Conservation (phyloP, 2,888 invertebrate genomes). For the Drosophila setosimentum region DNA sequence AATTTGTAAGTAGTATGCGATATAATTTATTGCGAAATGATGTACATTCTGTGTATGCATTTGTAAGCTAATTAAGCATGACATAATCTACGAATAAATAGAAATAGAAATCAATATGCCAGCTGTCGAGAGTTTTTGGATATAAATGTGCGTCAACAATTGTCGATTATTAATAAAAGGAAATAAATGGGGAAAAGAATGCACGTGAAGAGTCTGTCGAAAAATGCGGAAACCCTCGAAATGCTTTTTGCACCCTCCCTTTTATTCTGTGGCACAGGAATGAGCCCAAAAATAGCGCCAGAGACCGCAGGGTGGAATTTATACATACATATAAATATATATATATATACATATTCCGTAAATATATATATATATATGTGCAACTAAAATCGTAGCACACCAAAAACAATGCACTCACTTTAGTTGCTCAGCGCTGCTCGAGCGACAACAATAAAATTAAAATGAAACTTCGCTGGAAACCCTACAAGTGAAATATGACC, state of each 20-base stretch:
- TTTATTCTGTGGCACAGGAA: slow-evolving; percentile 5
- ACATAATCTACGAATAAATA: slow-evolving; percentile 31
- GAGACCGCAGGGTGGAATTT: slow-evolving; percentile 62
- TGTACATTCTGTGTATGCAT: slow-evolving; percentile 10
- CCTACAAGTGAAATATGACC: slow-evolving; percentile 84
- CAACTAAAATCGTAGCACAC: slow-evolving; percentile 42
- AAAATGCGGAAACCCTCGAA: slow-evolving; percentile 61
- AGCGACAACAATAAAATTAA: slow-evolving; percentile 75
- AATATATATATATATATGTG: slow-evolving; percentile 14
- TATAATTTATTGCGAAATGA: slow-evolving; percentile 2
- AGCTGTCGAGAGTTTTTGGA: slow-evolving; percentile 35
- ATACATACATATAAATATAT: background rate
- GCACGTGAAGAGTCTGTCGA: slow-evolving; percentile 31
- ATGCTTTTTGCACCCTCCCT: slow-evolving; percentile 44
- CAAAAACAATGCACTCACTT: slow-evolving; percentile 56
- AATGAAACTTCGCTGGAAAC: slow-evolving; percentile 83
- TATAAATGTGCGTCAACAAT: slow-evolving; percentile 31
- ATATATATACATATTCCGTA: background rate
- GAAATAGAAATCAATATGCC: slow-evolving; percentile 41
- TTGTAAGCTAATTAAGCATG: slow-evolving; percentile 39
- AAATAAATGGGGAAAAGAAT: slow-evolving; percentile 2
- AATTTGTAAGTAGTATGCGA: background rate
- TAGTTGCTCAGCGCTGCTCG: slow-evolving; percentile 25
- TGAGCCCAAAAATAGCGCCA: slow-evolving; percentile 32
- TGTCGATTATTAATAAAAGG: slow-evolving; percentile 37